phyloP scores from a whole-genome alignment of 2,797 vertebrate species.

The Gadopsis marmoratus region DNA sequence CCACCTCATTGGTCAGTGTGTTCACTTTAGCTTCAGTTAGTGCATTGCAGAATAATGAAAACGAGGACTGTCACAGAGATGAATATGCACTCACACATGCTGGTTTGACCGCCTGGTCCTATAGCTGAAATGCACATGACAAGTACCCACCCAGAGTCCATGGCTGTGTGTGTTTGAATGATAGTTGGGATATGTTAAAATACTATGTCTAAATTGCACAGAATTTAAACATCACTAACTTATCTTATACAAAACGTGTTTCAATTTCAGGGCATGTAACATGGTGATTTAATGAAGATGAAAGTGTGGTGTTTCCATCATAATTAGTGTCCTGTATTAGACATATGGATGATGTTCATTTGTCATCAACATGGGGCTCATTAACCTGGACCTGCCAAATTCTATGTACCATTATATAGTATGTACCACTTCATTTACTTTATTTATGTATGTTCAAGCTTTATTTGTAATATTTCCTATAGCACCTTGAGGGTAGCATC shows the following conservation, averaged over 20 bases:
- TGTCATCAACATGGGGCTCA: too few species aligned
- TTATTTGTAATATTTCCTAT: neutral
- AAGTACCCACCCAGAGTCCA: neutral
- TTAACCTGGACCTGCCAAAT: neutral
- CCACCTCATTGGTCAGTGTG: neutral
- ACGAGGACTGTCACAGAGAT: constrained; percentile 12
- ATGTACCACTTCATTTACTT: neutral
- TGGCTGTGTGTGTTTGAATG: neutral
- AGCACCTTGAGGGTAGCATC: neutral
- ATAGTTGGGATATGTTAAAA: neutral
- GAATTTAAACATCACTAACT: neutral
- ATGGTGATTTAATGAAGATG: neutral
- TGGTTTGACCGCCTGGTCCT: neutral
- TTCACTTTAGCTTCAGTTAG: constrained; percentile 17
- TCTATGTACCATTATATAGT: neutral
- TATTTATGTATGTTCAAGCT: neutral
- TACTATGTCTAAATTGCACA: neutral
- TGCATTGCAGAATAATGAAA: constrained; percentile 18
- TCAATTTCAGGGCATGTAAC: neutral
- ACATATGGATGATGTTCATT: too few species aligned
- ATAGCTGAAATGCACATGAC: neutral
- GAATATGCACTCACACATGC: constrained; percentile 1
- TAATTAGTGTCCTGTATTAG: neutral
- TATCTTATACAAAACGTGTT: neutral
- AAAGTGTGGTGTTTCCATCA: neutral